Base-by-base conservation (phyloP, 2,797 vertebrate genomes). In the Acanthurus leucopareius region DNA sequence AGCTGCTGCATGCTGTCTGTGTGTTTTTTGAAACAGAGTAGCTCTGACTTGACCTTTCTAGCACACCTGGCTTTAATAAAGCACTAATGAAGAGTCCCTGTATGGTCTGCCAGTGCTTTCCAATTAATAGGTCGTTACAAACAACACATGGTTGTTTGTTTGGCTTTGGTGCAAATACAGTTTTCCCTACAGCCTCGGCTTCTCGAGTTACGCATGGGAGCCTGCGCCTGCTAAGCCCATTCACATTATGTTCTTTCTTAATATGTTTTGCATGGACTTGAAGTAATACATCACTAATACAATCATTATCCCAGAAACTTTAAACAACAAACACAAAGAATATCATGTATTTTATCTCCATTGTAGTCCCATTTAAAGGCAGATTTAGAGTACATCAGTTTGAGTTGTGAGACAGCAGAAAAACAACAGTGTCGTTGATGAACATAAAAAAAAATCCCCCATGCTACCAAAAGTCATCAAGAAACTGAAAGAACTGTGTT, bases 1-100 rank as follows among this genome's bases (percentile, higher is more conserved):
- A 28, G 7, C 69, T 47, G 60, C 57, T 52, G 32, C 25, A 13
- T 35, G 49, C 44, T 22, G n/a, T 44, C 25, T 62, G 0, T 1
- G 5, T 44, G 47, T 35, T 47, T 38, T 65, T 22, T 57, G 22
- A 76, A 42, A 51, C 16, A 22, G 16, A 47, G n/a, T n/a, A 8
- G 17, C 17, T 53, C 35, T 78, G 64, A 73, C 28, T 44, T 79
- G 74, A 69, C 32, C 53, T 80, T 75, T 69, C 53, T 73, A 73
- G 25, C 54, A 40, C 69, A 62, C 38, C 40, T 61, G 49, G 67
- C 38, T 84, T 74, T 60, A 65, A 64, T 74, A 32, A 69, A 67
- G 40, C 7, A 7, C 67, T 40, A 49, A 79, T 76, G 58, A 69
- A 79, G 42, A 79, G 56, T 79, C 59, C 3, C 22, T 22, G 54